A percentile compares a stretch with the other conserved stretches of the same genome.
phyloP scores from a whole-genome alignment of 1,140 invertebrate species.

The Papilio aristodemus region DNA sequence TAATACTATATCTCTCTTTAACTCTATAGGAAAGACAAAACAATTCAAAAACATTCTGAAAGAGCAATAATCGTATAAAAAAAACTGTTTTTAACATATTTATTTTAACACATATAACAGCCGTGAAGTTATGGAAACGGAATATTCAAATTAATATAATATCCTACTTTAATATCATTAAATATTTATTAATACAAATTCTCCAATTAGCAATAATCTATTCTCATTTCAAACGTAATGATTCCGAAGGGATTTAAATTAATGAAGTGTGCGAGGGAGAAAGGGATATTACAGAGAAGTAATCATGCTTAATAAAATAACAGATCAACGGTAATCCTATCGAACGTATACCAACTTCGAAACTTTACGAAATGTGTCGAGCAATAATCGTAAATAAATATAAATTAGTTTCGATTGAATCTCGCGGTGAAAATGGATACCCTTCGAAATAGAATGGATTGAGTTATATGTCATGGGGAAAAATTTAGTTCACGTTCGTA shows the following conservation, averaged over 20 bases:
- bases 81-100: not conserved
- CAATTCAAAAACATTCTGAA: too few species aligned
- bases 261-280: slow-evolving; percentile 25
- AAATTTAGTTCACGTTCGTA: slow-evolving; percentile 38
- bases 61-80: too few species aligned
- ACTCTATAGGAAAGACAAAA: too few species aligned
- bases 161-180: not conserved
- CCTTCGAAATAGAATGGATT: slow-evolving; percentile 48
- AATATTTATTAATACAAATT: slow-evolving; percentile 29
- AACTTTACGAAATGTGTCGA: slow-evolving; percentile 34
- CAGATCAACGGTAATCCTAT: slow-evolving; percentile 28
- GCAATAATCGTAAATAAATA: slow-evolving; percentile 55
- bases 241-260: slow-evolving; percentile 31
- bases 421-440: slow-evolving; percentile 37
- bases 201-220: slow-evolving; percentile 26
- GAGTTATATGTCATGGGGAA: slow-evolving; percentile 54
- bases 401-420: slow-evolving; percentile 48
- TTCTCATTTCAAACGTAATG: slow-evolving; percentile 18
- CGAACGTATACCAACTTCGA: not conserved
- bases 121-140: not conserved
- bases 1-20: too few species aligned
- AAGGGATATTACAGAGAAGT: not conserved
- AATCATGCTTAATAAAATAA: slow-evolving; percentile 30
- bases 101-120: not conserved
- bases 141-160: slow-evolving; percentile 7